Evolutionary conservation across 2,888 invertebrate species (phyloP), one percentile per base, ranked within the genome.

Genomic region (Pristionchus arcanus): DNA sequence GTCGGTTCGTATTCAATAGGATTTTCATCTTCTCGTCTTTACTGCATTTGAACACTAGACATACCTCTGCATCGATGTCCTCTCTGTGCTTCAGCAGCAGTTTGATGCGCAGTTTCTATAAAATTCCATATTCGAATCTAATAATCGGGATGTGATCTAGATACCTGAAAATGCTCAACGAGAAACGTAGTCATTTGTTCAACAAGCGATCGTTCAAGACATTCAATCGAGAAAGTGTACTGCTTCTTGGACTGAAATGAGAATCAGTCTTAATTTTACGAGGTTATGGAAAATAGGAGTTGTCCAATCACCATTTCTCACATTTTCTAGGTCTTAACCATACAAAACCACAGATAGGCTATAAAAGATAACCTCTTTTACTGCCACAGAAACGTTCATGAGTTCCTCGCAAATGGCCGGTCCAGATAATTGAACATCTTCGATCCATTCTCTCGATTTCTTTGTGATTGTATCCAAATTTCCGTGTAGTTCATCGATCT

Each of bases 391-490:
- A 3, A 88, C 55, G 31, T 34, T 53, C 53, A 88, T 37, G 9
- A 88, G 37, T 55, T 88, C 74, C 55, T 88, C 87, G 34, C 87
- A 71, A 13, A 88, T 88, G 13, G 87, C 87, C 15, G 87, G 87
- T 21, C 87, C 87, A 1, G 87, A 53, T 2, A n/a, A 0, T 16
- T 68, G 66, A 16, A 87, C 87, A 42, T 87, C 87, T 4, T 68
- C 25, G 16, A 42, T 68, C 87, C 87, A 87, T 2, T 87, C 87
- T 16, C 28, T n/a, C 13, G 68, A 68, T 34, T 53, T 63, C 68
- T 87, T 87, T 1, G 59, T 21, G 21, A 84, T 55, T 0, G 21
- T 37, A 13, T 84, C 84, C 84, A 84, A 63, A 4, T 49, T 55
- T 16, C 1, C 15, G 21, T 63, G 84, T 9, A 84, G 31, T 59